These are phyloP conservation scores for Arizona elegans DNA, from an alignment of 2,113 vertebrate genomes.

Conservation along the genomic window DNA sequence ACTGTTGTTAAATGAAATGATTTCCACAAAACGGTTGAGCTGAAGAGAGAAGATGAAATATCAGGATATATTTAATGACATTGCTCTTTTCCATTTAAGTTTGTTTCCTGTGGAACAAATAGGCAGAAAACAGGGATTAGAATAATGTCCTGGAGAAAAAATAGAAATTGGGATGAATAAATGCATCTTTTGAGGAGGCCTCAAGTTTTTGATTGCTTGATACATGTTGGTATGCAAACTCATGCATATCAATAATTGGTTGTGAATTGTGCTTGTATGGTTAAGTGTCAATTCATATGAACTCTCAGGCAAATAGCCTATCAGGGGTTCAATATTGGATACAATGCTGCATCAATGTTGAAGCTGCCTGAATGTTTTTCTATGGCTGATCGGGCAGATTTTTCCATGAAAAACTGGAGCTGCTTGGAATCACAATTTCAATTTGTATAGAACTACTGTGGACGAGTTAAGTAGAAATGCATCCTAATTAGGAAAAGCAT, in stretches of 20 bases:
- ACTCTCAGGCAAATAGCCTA: neutral
- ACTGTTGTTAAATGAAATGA: neutral
- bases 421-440: neutral
- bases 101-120: neutral
- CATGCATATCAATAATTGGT: neutral
- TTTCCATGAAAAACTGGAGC: neutral
- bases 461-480: neutral
- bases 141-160: neutral
- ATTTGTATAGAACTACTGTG: neutral
- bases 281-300: neutral
- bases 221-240: neutral
- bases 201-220: neutral
- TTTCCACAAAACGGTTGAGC: neutral
- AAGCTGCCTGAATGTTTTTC: too few species aligned
- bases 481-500: neutral
- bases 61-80: neutral
- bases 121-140: neutral
- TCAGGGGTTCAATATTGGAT: neutral
- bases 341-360: neutral
- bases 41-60: neutral
- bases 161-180: neutral
- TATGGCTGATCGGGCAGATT: neutral
- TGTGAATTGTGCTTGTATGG: neutral
- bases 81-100: neutral
- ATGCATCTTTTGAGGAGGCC: neutral